A percentile compares a stretch with the other conserved stretches of the same genome.
Evolutionary conservation across 2,797 vertebrate species (phyloP).

Genomic region (Chelon labrosus): DNA sequence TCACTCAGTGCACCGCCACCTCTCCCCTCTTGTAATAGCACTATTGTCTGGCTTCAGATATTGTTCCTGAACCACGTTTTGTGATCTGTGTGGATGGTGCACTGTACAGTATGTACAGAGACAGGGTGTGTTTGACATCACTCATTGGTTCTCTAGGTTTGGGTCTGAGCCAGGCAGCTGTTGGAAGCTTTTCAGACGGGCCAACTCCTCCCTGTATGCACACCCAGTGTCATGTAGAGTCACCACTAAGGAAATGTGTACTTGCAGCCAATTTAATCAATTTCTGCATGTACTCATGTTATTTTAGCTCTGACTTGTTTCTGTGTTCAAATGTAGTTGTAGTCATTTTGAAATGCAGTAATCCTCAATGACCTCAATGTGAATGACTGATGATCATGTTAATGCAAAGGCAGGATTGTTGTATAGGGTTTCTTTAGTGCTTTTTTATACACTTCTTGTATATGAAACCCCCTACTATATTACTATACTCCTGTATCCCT

Average conservation of each 20-base stretch:
- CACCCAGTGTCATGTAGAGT: slow-evolving; percentile 6
- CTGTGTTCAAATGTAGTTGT: neutral
- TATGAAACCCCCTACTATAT: neutral
- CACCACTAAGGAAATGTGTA: neutral
- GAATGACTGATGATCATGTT: too few species aligned
- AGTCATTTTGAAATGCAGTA: too few species aligned
- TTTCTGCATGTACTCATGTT: neutral
- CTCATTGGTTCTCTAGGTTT: slow-evolving; percentile 27
- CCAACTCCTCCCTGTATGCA: slow-evolving; percentile 33
- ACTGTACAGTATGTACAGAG: slow-evolving; percentile 15
- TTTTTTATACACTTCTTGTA: too few species aligned
- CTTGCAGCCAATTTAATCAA: neutral
- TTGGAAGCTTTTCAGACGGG: slow-evolving; percentile 18
- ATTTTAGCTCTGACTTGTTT: neutral
- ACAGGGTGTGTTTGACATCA: slow-evolving; percentile 48
- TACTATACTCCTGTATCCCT: neutral
- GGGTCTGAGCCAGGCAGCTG: slow-evolving; percentile 42
- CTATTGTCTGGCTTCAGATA: slow-evolving; percentile 10
- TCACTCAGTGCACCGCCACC: neutral
- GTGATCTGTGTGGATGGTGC: slow-evolving; percentile 17
- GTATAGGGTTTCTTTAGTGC: too few species aligned
- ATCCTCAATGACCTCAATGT: too few species aligned
- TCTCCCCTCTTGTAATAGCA: slow-evolving; percentile 14
- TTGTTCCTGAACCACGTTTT: slow-evolving; percentile 3
- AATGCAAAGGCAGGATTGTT: too few species aligned